Evolutionary conservation across 2,113 vertebrate genomes (phyloP).

Genomic region (Myanophis thanlyinensis): DNA sequence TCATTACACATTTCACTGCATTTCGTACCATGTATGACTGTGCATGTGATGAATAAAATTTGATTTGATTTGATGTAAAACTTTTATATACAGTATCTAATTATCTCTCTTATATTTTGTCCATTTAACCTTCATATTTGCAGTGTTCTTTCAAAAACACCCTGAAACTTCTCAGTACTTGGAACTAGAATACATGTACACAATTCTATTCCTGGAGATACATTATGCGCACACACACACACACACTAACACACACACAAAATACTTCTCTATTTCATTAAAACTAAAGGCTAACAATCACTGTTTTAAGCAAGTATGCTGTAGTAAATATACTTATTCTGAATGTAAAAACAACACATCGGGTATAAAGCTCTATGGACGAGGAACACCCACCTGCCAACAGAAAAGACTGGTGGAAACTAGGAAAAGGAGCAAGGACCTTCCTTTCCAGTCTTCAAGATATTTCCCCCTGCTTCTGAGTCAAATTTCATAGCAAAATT

Average conservation of each 20-base stretch:
- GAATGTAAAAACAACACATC: background rate
- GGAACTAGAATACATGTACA: background rate
- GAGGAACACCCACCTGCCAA: background rate
- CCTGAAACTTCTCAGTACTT: background rate
- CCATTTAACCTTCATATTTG: background rate
- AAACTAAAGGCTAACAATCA: background rate
- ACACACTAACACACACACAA: background rate
- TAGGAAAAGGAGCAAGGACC: background rate
- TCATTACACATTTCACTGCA: no score
- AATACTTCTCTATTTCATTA: background rate
- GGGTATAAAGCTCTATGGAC: background rate
- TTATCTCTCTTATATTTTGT: background rate
- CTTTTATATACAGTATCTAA: background rate
- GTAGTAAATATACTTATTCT: background rate
- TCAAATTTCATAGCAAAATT: background rate
- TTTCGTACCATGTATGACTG: no score
- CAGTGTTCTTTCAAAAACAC: background rate
- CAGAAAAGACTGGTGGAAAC: background rate
- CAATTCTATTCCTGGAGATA: background rate
- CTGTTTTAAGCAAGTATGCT: background rate
- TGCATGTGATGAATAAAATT: no score
- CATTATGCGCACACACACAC: background rate
- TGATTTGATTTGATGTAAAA: no score
- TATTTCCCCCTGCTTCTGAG: background rate
- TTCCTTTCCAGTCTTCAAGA: background rate